Conservation (phyloP, 2,888 invertebrate genomes). For the Cerastis leucographa region DNA sequence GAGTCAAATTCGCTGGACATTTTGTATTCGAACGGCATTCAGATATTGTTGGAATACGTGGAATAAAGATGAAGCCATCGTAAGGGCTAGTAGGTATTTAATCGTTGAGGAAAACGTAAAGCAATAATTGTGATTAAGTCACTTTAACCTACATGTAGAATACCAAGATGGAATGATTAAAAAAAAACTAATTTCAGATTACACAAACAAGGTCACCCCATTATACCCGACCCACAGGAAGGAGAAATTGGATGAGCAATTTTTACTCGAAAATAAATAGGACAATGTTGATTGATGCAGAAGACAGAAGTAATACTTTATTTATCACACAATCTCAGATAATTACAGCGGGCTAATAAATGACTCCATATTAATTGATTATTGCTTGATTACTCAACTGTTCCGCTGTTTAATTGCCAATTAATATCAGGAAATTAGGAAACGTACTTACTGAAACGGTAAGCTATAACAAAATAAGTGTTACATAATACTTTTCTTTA, state of each 20-base stretch:
- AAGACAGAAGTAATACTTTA: background rate
- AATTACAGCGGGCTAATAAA: background rate
- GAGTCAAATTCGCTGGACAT: conserved; percentile 69
- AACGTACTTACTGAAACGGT: conserved; percentile 25
- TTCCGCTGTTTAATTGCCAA: conserved; percentile 33
- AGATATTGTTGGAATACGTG: conserved; percentile 60
- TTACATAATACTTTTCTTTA: conserved; percentile 26
- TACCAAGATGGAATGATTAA: background rate
- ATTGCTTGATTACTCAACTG: conserved; percentile 26
- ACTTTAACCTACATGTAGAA: background rate
- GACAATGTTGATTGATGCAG: too few relatives aligned
- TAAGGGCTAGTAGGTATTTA: background rate
- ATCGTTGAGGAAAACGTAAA: conserved; percentile 41
- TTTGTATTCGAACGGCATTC: conserved; percentile 65
- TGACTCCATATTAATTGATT: conserved; percentile 16
- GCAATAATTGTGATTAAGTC: conserved; percentile 1
- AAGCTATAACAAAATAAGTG: conserved; percentile 1
- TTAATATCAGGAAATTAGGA: conserved; percentile 54
- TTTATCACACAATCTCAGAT: background rate
- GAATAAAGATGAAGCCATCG: conserved; percentile 67
- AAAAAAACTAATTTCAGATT: background rate
- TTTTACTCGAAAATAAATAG: background rate
- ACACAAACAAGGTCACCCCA: background rate
- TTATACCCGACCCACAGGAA: background rate
- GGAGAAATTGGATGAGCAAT: background rate